Evolutionary conservation across 2,797 vertebrate species (phyloP).

Genomic region (Micrastur ruficollis): DNA sequence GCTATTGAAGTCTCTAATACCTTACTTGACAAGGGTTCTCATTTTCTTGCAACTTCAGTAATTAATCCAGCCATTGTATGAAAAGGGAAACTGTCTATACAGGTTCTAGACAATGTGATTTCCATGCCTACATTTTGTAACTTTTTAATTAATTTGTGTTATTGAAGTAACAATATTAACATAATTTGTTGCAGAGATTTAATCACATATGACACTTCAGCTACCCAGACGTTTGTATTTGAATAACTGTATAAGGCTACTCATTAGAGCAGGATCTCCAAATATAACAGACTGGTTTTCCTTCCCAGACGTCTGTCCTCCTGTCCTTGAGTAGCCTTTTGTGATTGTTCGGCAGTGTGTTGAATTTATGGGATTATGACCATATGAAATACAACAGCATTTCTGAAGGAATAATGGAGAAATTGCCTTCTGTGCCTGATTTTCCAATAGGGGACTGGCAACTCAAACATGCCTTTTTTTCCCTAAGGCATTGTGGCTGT

Average conservation of each 20-base stretch:
- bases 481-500: not conserved
- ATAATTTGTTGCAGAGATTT: slow-evolving; percentile 31
- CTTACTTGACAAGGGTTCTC: not conserved
- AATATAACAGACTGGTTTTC: not conserved
- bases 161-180: slow-evolving; percentile 37
- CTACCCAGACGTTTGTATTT: not conserved
- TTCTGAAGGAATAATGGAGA: slow-evolving; percentile 11
- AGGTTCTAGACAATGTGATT: slow-evolving; percentile 8
- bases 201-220: not conserved
- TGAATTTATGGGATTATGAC: not conserved
- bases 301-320: not conserved
- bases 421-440: not conserved
- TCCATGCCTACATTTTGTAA: slow-evolving; percentile 5
- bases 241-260: slow-evolving; percentile 10
- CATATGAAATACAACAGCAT: not conserved
- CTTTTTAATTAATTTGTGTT: slow-evolving; percentile 51
- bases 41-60: not conserved
- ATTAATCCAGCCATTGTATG: not conserved
- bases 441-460: not conserved
- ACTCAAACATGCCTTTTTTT: not conserved
- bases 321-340: slow-evolving; percentile 15
- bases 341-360: not conserved
- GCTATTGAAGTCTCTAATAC: not conserved
- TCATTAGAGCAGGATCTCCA: not conserved
- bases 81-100: slow-evolving; percentile 20